These are phyloP conservation scores for Mareca strepera DNA, from an alignment of 2,797 vertebrate species.

Conservation along the genomic window DNA sequence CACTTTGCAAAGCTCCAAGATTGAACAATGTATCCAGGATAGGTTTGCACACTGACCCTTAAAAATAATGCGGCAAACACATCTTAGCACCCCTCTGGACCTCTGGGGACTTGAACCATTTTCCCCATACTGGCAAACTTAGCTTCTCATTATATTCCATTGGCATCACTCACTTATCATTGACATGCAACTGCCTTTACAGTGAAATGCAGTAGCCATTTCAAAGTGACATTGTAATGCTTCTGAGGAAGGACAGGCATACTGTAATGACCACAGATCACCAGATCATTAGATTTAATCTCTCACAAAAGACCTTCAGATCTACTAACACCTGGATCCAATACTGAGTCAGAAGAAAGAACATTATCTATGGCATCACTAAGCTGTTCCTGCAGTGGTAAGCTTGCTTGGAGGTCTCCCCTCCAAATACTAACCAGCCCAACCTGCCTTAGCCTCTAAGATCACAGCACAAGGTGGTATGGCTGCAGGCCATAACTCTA, in stretches of 20 bases:
- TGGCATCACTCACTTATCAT: neutral
- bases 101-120: neutral
- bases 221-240: neutral
- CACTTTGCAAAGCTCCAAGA: neutral
- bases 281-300: neutral
- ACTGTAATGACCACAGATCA: neutral
- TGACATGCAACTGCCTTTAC: neutral
- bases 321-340: conserved; percentile 37
- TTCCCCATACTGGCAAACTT: neutral
- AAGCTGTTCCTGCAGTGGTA: conserved; percentile 13
- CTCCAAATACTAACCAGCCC: conserved; percentile 56
- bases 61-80: neutral
- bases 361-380: conserved; percentile 36
- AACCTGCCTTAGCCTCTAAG: conserved; percentile 35
- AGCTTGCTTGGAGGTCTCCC: conserved; percentile 59
- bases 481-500: conserved; percentile 70
- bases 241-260: neutral
- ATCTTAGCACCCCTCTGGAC: neutral
- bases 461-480: conserved; percentile 67
- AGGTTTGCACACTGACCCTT: neutral
- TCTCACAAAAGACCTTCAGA: neutral
- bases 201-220: neutral
- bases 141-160: neutral
- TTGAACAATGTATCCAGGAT: neutral
- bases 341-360: conserved; percentile 28